Percentiles rank a stretch among this genome's conserved stretches.
Conservation (phyloP, 2,113 vertebrate species). For the Zosterops japonicus region DNA sequence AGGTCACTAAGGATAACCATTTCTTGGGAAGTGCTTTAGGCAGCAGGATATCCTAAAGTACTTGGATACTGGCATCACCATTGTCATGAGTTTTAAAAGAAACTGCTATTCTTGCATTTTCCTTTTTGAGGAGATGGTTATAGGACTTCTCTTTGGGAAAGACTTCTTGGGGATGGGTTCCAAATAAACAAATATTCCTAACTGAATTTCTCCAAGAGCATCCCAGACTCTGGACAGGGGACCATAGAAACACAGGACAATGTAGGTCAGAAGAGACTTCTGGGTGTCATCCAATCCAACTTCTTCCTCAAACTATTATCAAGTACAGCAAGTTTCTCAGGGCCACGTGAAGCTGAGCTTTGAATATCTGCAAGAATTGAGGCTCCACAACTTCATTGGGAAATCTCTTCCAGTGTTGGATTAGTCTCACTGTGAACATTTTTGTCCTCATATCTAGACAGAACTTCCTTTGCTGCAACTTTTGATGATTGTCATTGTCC, state of each 20-base stretch:
- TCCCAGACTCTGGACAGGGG: background rate
- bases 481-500: background rate
- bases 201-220: background rate
- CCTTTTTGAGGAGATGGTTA: background rate
- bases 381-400: background rate
- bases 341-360: background rate
- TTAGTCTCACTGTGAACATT: background rate
- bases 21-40: background rate
- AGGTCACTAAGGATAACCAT: background rate
- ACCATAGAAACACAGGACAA: background rate
- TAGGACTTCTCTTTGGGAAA: background rate
- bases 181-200: background rate
- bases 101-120: background rate
- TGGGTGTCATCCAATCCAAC: background rate
- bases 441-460: background rate
- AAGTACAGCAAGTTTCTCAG: background rate
- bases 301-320: background rate
- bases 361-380: background rate
- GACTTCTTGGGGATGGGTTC: background rate
- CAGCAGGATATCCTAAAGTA: background rate
- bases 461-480: background rate
- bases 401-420: background rate
- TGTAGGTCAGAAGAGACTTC: background rate
- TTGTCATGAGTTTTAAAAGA: background rate
- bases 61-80: background rate